Percentiles rank a stretch among this genome's conserved stretches.
Evolutionary conservation across 2,797 vertebrate species (phyloP).

Genomic region (Ciconia nigra): DNA sequence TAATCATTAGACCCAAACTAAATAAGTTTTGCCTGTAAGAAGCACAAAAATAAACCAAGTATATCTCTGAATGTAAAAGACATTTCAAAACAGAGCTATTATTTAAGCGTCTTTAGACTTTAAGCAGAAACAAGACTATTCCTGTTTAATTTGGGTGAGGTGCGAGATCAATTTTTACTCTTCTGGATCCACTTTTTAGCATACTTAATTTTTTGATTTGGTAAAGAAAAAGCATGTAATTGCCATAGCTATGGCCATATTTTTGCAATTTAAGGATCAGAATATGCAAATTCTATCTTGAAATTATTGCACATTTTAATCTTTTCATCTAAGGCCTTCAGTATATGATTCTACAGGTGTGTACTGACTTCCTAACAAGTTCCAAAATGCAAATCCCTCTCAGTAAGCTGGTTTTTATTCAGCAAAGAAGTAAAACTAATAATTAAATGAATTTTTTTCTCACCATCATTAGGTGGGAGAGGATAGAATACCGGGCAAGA

Average conservation of each 20-base stretch:
- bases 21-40: not conserved
- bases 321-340: not conserved
- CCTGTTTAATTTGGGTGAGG: not conserved
- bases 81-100: not conserved
- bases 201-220: not conserved
- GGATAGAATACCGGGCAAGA: not conserved
- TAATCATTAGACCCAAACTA: not conserved
- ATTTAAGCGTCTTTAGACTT: not conserved
- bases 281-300: not conserved
- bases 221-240: not conserved
- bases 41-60: not conserved
- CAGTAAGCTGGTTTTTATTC: not conserved
- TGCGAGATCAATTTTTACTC: not conserved
- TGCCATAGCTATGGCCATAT: not conserved
- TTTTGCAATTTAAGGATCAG: not conserved
- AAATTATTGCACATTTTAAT: not conserved
- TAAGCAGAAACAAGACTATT: not conserved
- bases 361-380: not conserved
- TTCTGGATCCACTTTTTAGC: not conserved
- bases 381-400: slow-evolving; percentile 9
- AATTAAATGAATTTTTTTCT: not conserved
- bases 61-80: not conserved
- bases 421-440: not conserved
- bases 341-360: not conserved
- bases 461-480: not conserved